Evolutionary conservation across 2,888 invertebrate genomes (phyloP).

Genomic region (Patella caerulea): DNA sequence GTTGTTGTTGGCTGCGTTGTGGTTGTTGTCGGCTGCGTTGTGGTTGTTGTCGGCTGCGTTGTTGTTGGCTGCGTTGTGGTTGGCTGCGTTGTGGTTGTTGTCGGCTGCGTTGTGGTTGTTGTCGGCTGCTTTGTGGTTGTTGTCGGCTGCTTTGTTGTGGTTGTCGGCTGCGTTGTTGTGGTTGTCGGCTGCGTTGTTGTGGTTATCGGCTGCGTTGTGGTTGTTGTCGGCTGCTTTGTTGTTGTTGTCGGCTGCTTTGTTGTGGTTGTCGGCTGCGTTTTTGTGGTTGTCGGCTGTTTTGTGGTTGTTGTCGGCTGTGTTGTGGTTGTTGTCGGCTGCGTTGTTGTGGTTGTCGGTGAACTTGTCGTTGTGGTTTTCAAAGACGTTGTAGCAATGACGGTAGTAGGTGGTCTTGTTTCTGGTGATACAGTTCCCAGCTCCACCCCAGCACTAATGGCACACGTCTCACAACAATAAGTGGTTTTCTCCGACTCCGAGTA

Average conservation of each 20-base stretch:
- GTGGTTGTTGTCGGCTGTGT: not conserved
- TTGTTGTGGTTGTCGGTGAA: not conserved
- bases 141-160: not conserved
- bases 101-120: not conserved
- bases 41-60: not conserved
- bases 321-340: not conserved
- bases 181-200: not conserved
- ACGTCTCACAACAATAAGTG: slow-evolving; percentile 26
- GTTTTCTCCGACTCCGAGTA: not conserved
- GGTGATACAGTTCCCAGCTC: slow-evolving; percentile 15
- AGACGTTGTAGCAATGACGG: not conserved
- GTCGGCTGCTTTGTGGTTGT: not conserved
- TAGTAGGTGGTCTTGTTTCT: not conserved
- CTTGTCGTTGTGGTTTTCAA: not conserved
- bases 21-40: not conserved
- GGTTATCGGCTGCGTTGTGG: not conserved
- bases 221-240: not conserved
- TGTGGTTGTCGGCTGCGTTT: not conserved
- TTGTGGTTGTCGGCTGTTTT: not conserved
- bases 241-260: not conserved
- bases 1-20: too few relatives aligned
- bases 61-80: not conserved
- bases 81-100: not conserved
- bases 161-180: not conserved
- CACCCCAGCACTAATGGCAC: slow-evolving; percentile 15